These are phyloP conservation scores for Semotilus atromaculatus DNA, from an alignment of 2,797 vertebrate species.

Conservation along the genomic window DNA sequence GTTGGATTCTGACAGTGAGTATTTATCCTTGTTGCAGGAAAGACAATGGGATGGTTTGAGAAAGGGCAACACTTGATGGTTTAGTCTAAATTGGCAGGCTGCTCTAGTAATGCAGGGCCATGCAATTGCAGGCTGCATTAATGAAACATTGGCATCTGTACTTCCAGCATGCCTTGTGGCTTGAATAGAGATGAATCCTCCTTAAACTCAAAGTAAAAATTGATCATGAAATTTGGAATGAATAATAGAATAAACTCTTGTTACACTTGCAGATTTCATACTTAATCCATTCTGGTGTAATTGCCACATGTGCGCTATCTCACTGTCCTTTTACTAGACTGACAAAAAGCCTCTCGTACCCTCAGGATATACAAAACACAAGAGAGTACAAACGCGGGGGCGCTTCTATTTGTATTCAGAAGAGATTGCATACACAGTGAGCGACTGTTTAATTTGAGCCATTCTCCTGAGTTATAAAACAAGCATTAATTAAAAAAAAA, in stretches of 20 bases:
- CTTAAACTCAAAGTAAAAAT: constrained; percentile 30
- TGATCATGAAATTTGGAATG: constrained; percentile 29
- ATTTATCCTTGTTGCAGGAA: constrained; percentile 31
- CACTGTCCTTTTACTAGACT: constrained; percentile 14
- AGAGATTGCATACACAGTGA: constrained; percentile 47
- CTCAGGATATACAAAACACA: constrained; percentile 40
- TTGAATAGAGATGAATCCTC: constrained; percentile 26
- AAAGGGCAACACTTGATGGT: constrained; percentile 13
- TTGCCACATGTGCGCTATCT: constrained; percentile 35
- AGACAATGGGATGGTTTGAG: constrained; percentile 12
- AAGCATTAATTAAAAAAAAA: constrained; percentile 54
- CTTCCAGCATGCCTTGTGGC: constrained; percentile 27
- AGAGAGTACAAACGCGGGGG: constrained; percentile 50
- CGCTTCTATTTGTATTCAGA: constrained; percentile 61
- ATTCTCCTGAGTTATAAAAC: constrained; percentile 60
- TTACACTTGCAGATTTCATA: constrained; percentile 38
- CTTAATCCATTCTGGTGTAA: constrained; percentile 42
- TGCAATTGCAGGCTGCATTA: constrained; percentile 6
- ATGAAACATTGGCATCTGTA: constrained; percentile 40
- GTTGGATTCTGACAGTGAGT: constrained; percentile 49
- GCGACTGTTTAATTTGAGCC: constrained; percentile 54
- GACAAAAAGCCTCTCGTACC: constrained; percentile 37
- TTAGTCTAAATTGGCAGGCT: constrained; percentile 14
- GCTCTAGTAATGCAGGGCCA: constrained; percentile 12
- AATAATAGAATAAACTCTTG: constrained; percentile 24